Base-by-base conservation (phyloP, 2,888 invertebrate species). In the Unio delphinus region DNA sequence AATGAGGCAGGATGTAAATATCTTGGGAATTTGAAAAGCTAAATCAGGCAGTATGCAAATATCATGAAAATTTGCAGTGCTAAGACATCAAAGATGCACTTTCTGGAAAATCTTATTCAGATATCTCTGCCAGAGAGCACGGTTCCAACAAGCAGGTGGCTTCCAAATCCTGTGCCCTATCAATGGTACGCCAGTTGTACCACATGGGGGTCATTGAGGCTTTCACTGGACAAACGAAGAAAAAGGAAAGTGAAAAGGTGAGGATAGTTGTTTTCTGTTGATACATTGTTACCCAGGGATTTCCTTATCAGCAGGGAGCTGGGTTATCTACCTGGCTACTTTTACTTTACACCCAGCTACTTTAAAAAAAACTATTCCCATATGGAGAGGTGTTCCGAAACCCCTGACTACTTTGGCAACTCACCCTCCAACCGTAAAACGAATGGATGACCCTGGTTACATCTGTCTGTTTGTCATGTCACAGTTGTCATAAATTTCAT, bases 101-200 rank as follows among this genome's bases (percentile, higher is more conserved):
- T 26, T 59, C 3, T 17, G n/a, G 4, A 23, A 45, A 45, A 45
- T 45, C 15, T 45, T 67, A 75, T 81, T 17, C 81, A 92, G 92
- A 85, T 70, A 81, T 92, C n/a, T 83, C 84, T 73, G 97, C 96
- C 0, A 93, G 96, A 68, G 99, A 99, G 90, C 95, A 96, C 17
- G 99, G 97, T 0, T 98, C 98, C 0, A 99, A 96, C 89, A 99
- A 99, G 89, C 97, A 97, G 89, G 94, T 95, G 0, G 98, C 99
- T 0, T 97, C 97, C 86, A 97, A 98, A 90, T 96, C 96, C 28
- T 99, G 98, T 89, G 98, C 99, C 0, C 91, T 99, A 58, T 98
- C 98, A 0, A 91, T 99, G 23, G 96, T 99, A 0, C 92, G 99
- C 3, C 99, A 99, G 87, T 91, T 99, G 57, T 99, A 94, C 90